These are phyloP conservation scores for Pyralis farinalis DNA, from an alignment of 2,888 invertebrate species.

Conservation along the genomic window DNA sequence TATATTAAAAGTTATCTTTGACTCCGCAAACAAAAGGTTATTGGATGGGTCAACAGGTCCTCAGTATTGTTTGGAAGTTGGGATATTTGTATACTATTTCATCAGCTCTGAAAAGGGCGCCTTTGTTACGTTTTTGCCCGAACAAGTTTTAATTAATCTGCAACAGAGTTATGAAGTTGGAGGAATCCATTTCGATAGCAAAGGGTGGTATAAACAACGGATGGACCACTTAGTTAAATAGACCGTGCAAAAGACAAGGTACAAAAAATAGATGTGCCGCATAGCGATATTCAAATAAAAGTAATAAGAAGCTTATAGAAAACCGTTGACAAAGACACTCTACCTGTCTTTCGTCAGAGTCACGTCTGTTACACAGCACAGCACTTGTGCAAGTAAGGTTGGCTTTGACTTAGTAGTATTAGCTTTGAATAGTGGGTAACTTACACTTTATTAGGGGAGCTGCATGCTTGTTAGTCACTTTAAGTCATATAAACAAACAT, in stretches of 20 bases:
- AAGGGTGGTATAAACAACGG: slow-evolving; percentile 11
- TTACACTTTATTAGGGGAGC: no score
- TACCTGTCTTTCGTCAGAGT: no score
- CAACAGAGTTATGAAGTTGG: slow-evolving; percentile 18
- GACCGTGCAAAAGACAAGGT: not conserved
- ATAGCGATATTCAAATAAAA: no score
- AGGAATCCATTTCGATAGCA: slow-evolving; percentile 12
- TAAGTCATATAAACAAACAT: no score
- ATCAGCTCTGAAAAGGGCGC: not conserved
- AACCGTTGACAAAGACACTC: no score
- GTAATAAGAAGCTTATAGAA: no score
- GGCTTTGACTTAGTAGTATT: no score
- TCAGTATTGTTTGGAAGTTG: not conserved
- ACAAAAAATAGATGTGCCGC: no score
- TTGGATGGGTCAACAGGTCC: not conserved
- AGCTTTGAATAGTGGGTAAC: no score
- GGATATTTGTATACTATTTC: not conserved
- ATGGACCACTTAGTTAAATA: not conserved
- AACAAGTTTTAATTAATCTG: slow-evolving; percentile 25
- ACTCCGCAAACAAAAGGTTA: not conserved
- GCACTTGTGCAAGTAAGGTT: no score
- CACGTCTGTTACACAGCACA: no score
- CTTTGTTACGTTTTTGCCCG: slow-evolving; percentile 14
- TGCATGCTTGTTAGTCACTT: no score
- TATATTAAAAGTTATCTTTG: not conserved